phyloP scores from a whole-genome alignment of 2,888 invertebrate species.

The Drepanosiphum platanoidis region DNA sequence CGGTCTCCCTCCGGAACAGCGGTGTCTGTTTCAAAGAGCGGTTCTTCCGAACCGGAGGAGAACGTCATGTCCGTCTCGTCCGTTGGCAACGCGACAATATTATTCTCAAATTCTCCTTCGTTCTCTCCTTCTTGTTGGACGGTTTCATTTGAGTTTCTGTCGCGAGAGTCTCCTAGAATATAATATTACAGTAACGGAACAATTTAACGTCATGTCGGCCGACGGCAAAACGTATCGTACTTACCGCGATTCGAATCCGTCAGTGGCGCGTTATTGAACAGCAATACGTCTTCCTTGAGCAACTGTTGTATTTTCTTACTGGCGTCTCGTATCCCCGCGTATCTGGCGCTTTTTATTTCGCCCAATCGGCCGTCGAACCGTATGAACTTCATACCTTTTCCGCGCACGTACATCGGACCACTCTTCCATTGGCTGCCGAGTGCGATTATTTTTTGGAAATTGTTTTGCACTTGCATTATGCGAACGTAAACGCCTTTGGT shows the following conservation, averaged over 20 bases:
- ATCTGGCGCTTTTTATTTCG: conserved; percentile 67
- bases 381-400: conserved; percentile 32
- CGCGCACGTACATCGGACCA: conserved; percentile 44
- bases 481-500: conserved; percentile 37
- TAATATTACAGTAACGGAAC: neutral
- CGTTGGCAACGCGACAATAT: conserved; percentile 9
- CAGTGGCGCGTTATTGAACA: conserved; percentile 75
- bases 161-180: neutral
- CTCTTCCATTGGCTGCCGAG: conserved; percentile 39
- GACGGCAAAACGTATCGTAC: neutral
- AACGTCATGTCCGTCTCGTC: conserved; percentile 43
- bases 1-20: conserved; percentile 63
- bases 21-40: conserved; percentile 61
- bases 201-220: neutral
- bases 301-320: conserved; percentile 72
- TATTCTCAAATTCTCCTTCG: conserved; percentile 58
- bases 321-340: conserved; percentile 69
- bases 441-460: conserved; percentile 29
- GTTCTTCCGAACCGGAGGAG: conserved; percentile 65
- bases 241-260: conserved; percentile 55
- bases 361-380: neutral
- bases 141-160: conserved; percentile 29
- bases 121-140: conserved; percentile 60
- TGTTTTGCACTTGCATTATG: conserved; percentile 21
- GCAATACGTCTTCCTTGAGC: conserved; percentile 74